Evolutionary conservation across 2,888 invertebrate genomes (phyloP).

Genomic region (Amiota mariae): DNA sequence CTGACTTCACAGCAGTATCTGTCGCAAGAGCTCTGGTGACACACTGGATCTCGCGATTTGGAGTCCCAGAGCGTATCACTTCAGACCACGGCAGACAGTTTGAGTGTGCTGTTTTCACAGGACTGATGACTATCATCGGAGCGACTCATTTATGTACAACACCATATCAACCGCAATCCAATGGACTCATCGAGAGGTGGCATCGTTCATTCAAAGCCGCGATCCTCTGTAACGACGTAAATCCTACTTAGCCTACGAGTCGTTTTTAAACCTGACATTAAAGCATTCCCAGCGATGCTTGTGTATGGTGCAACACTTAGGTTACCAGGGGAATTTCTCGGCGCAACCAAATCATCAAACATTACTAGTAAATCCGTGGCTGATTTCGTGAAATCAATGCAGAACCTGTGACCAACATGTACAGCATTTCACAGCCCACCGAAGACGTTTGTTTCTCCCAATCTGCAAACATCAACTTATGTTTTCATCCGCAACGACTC

Average conservation of each 20-base stretch:
- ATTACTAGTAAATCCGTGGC: background rate
- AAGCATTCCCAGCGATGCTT: background rate
- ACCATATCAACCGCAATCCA: too few relatives aligned
- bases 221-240: too few relatives aligned
- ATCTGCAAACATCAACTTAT: background rate
- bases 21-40: background rate
- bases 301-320: background rate
- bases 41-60: background rate
- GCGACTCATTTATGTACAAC: background rate
- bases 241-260: background rate
- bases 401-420: too few relatives aligned
- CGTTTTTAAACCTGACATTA: background rate
- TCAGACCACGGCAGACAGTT: background rate
- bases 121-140: background rate
- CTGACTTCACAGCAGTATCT: background rate
- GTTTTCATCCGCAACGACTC: background rate
- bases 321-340: background rate
- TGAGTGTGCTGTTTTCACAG: background rate
- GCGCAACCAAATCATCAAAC: background rate
- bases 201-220: too few relatives aligned
- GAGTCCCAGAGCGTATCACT: background rate
- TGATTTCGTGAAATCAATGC: background rate
- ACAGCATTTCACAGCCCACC: background rate
- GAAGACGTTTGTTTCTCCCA: background rate
- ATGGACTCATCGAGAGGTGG: too few relatives aligned